Evolutionary conservation across 2,797 vertebrate genomes (phyloP).

Genomic region (Channallabes apus): DNA sequence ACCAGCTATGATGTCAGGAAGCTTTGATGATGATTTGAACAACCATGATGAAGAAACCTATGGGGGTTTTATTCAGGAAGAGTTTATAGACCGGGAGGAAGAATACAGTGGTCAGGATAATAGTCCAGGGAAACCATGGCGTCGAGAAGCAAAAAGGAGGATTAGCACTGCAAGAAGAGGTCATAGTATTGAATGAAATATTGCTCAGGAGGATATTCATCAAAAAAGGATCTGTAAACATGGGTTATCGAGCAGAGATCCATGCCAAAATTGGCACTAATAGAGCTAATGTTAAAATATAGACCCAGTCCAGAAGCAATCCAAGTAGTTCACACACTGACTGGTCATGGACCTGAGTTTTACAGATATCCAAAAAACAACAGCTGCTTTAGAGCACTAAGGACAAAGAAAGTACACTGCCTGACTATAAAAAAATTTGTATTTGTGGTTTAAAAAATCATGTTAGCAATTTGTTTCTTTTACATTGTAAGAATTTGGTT

Average conservation of each 20-base stretch:
- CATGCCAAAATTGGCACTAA: not conserved
- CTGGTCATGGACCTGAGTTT: not conserved
- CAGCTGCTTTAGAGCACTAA: not conserved
- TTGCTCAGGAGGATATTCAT: not conserved
- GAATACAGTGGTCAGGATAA: constrained; percentile 19
- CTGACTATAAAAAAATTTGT: not conserved
- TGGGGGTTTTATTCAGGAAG: not conserved
- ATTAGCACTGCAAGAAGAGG: not conserved
- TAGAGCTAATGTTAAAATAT: not conserved
- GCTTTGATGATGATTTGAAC: not conserved
- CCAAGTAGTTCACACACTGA: not conserved
- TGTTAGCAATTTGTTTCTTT: not conserved
- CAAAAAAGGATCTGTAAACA: not conserved
- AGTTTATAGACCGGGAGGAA: not conserved
- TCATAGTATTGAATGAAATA: not conserved
- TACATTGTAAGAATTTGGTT: not conserved
- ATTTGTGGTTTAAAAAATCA: not conserved
- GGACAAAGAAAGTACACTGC: not conserved
- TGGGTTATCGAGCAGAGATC: not conserved
- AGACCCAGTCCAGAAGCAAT: not conserved
- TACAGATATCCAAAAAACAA: not conserved
- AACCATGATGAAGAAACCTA: not conserved
- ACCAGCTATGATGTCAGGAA: constrained; percentile 50
- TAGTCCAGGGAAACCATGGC: constrained; percentile 25
- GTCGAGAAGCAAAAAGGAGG: not conserved